phyloP scores from a whole-genome alignment of 1,140 invertebrate genomes.

The Hyphantria cunea region DNA sequence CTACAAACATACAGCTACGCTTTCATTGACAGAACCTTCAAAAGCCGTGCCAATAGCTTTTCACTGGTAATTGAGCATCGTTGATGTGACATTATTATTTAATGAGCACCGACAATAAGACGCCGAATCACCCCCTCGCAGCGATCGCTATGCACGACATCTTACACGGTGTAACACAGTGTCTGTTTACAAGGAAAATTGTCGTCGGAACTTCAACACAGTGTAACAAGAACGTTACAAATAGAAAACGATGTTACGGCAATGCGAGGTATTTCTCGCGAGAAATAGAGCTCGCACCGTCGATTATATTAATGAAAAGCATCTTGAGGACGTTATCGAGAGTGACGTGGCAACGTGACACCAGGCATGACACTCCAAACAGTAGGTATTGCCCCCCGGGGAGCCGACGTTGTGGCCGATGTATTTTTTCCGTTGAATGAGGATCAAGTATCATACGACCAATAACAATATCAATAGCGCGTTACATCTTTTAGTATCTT shows the following conservation, averaged over 20 bases:
- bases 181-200: not conserved
- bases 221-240: conserved; percentile 4
- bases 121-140: not conserved
- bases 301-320: conserved; percentile 63
- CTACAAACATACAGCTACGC: not conserved
- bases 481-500: no score
- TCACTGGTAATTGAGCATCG: conserved; percentile 14
- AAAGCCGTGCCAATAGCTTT: no score
- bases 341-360: conserved; percentile 4
- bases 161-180: not conserved
- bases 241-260: conserved; percentile 6
- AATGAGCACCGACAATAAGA: conserved; percentile 26
- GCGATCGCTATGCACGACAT: not conserved
- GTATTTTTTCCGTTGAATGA: no score
- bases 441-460: no score
- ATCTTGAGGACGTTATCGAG: conserved; percentile 35
- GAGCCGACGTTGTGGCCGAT: no score
- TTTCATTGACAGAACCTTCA: not conserved
- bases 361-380: no score
- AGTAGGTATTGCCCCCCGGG: no score
- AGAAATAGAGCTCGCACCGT: conserved; percentile 31
- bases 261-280: conserved; percentile 7
- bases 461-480: no score
- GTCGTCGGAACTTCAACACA: not conserved
- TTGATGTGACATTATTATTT: conserved; percentile 32